phyloP scores from a whole-genome alignment of 2,888 invertebrate species.

The Hecatera dysodea region DNA sequence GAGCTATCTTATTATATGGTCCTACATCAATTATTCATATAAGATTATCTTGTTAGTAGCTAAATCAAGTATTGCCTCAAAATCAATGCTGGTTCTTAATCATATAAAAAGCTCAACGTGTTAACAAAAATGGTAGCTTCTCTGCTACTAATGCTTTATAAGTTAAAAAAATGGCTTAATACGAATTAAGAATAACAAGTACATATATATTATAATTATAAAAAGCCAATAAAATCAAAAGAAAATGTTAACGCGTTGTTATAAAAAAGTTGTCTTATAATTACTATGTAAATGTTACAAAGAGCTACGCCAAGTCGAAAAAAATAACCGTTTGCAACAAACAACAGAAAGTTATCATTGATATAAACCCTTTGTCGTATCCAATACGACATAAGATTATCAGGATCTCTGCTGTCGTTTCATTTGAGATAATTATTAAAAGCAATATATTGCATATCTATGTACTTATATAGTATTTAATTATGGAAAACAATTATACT shows the following conservation, averaged over 20 bases:
- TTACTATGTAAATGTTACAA: slow-evolving; percentile 6
- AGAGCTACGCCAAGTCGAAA: slow-evolving; percentile 22
- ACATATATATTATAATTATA: background rate
- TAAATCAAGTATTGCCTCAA: background rate
- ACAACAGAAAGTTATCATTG: background rate
- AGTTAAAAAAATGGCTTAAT: too few species aligned
- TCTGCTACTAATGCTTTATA: background rate
- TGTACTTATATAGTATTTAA: slow-evolving; percentile 51
- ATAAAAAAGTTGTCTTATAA: slow-evolving; percentile 39
- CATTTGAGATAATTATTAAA: slow-evolving; percentile 49
- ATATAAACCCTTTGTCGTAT: slow-evolving; percentile 37
- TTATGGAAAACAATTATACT: slow-evolving; percentile 52
- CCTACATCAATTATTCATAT: background rate
- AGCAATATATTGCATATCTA: slow-evolving; percentile 67
- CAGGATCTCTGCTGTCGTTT: slow-evolving; percentile 21
- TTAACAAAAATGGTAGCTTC: background rate
- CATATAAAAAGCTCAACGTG: background rate
- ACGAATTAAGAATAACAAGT: too few species aligned
- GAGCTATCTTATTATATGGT: background rate
- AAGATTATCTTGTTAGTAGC: slow-evolving; percentile 8
- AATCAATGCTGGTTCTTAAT: background rate
- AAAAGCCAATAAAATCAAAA: background rate
- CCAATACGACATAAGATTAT: slow-evolving; percentile 37
- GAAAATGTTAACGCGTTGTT: background rate
- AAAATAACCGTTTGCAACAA: slow-evolving; percentile 19